Conservation (phyloP, 2,797 vertebrate species). For the Euphonia xanthogaster region DNA sequence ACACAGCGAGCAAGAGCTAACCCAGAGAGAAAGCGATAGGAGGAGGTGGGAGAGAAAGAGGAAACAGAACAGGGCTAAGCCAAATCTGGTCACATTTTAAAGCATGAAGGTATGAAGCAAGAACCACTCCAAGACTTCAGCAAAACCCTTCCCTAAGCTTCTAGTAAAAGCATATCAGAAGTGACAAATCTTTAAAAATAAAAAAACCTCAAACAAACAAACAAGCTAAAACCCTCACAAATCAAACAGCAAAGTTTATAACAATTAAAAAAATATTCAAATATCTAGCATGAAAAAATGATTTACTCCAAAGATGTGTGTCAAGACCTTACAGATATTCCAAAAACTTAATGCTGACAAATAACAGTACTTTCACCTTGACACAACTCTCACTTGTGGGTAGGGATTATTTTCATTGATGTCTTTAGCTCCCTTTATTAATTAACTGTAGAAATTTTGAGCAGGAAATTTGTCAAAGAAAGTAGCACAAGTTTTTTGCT, state of each 20-base stretch:
- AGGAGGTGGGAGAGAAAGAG: neutral
- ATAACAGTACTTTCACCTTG: neutral
- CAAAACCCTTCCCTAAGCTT: neutral
- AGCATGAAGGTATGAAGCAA: neutral
- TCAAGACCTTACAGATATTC: neutral
- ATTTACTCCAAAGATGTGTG: neutral
- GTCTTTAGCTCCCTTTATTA: neutral
- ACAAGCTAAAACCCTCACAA: neutral
- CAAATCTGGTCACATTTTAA: neutral
- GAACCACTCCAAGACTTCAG: neutral
- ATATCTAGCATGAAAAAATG: neutral
- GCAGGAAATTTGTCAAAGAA: neutral
- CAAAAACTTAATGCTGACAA: neutral
- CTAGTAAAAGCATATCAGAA: neutral
- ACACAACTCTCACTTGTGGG: neutral
- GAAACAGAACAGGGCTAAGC: neutral
- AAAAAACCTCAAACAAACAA: neutral
- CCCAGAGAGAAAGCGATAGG: neutral
- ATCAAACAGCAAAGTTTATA: neutral
- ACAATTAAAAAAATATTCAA: neutral
- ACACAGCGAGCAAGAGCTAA: neutral
- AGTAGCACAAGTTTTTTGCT: neutral
- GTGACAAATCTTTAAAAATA: neutral
- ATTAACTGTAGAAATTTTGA: neutral
- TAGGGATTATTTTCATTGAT: neutral